A percentile compares a stretch with the other conserved stretches of the same genome.
phyloP scores from a whole-genome alignment of 1,140 invertebrate species.

The Nixonia krombeini region DNA sequence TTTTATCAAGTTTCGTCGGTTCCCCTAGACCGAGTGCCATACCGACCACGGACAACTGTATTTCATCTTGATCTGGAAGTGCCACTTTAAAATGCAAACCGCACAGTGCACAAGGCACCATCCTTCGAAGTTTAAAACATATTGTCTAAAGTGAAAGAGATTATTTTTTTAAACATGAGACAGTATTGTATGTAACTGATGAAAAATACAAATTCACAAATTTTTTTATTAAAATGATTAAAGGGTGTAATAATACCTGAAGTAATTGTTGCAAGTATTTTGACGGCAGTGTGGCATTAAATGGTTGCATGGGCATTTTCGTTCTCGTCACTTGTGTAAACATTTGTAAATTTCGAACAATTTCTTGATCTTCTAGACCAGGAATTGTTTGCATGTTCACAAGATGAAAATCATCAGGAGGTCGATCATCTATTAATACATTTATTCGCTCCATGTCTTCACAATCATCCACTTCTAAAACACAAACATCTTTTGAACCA shows the following conservation, averaged over 20 bases:
- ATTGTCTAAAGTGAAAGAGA: conserved; percentile 82
- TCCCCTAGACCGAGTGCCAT: conserved; percentile 82
- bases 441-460: conserved; percentile 87
- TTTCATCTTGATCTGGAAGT: conserved; percentile 89
- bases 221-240: too few relatives aligned
- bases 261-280: conserved; percentile 79
- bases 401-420: conserved; percentile 85
- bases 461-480: conserved; percentile 89
- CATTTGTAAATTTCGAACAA: conserved; percentile 86
- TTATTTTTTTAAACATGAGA: too few relatives aligned
- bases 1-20: conserved; percentile 68
- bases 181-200: too few relatives aligned
- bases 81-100: conserved; percentile 85
- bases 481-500: conserved; percentile 87
- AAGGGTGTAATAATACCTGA: too few relatives aligned
- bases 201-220: too few relatives aligned
- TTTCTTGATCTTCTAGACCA: conserved; percentile 78
- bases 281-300: conserved; percentile 64
- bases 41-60: conserved; percentile 86
- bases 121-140: conserved; percentile 87
- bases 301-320: conserved; percentile 72
- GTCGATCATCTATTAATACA: conserved; percentile 82
- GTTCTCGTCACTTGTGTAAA: conserved; percentile 88
- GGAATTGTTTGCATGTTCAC: conserved; percentile 88
- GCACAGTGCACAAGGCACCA: conserved; percentile 87